Base-by-base conservation (phyloP, 2,797 vertebrate species). In the Periophthalmus magnuspinnatus region DNA sequence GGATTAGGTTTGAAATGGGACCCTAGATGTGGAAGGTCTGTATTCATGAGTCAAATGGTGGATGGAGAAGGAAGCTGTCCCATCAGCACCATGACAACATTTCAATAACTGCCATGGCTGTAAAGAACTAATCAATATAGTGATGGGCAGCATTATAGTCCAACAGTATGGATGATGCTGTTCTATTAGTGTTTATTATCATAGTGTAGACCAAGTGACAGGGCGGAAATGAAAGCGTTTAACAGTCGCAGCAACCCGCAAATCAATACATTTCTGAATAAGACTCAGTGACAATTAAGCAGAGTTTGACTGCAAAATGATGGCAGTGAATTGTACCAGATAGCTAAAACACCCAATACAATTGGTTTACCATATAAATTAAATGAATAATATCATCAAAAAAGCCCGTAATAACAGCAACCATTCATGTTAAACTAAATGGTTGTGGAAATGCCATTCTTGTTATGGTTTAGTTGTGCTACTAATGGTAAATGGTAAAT, bases 51-150 rank as follows among this genome's bases (percentile, higher is more conserved):
- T 10, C 2, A 28, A 32, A 6, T 59, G 66, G 62, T 52, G 63
- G 76, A 80, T 84, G 78, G 71, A 78, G 67, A 1, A 2, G 61
- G 75, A 67, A 76, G 55, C 66, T 5, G 62, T 75, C 65, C 78
- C 63, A 57, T 78, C 78, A 69, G 76, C 77, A 61, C 65, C 76
- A 76, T 80, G 77, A 75, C 76, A 78, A 81, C 65, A 73, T 80
- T 68, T 75, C 79, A 83, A 65, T 81, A 77, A 81, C 82, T 76
- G 74, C 41, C 82, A 73, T 69, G 69, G 78, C 69, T 60, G 65
- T 73, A 84, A 79, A 82, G 70, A 61, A 75, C 67, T 45, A 57
- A 88, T 90, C 88, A 81, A 86, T 90, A 85, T 71, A 72, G 28
- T 47, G 75, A 86, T 75, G 69, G 79, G 76, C 55, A 71, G 76